Conservation (phyloP, 2,113 vertebrate genomes). For the Forbesichthys agassizii region DNA sequence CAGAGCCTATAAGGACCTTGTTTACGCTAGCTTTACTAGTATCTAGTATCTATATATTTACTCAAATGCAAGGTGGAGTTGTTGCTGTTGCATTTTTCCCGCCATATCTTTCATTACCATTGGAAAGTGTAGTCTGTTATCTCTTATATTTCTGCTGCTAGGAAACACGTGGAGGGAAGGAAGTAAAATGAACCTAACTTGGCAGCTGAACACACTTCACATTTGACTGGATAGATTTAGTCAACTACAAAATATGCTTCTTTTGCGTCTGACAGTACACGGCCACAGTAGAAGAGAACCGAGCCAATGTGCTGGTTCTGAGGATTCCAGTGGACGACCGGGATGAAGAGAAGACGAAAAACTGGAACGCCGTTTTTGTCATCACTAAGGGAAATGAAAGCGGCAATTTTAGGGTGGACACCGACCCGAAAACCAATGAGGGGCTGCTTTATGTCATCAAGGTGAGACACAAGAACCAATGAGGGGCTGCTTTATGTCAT, state of each 20-base stretch:
- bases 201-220: not conserved
- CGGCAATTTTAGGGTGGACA: slow-evolving; percentile 80
- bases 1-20: too few relatives aligned
- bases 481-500: not conserved
- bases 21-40: too few relatives aligned
- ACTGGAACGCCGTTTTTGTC: slow-evolving; percentile 75
- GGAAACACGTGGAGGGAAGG: too few relatives aligned
- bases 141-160: too few relatives aligned
- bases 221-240: not conserved
- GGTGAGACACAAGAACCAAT: slow-evolving; percentile 66
- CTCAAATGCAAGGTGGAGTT: too few relatives aligned
- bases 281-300: slow-evolving; percentile 79
- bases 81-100: too few relatives aligned
- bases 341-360: slow-evolving; percentile 72
- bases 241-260: not conserved
- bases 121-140: too few relatives aligned
- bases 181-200: too few relatives aligned
- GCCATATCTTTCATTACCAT: too few relatives aligned
- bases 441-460: slow-evolving; percentile 81
- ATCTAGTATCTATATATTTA: too few relatives aligned
- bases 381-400: slow-evolving; percentile 84
- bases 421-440: slow-evolving; percentile 82
- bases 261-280: slow-evolving; percentile 72
- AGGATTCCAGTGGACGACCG: slow-evolving; percentile 76
- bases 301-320: slow-evolving; percentile 75